Conservation (phyloP, 2,888 invertebrate genomes). For the Dasysyrphus albostriatus region DNA sequence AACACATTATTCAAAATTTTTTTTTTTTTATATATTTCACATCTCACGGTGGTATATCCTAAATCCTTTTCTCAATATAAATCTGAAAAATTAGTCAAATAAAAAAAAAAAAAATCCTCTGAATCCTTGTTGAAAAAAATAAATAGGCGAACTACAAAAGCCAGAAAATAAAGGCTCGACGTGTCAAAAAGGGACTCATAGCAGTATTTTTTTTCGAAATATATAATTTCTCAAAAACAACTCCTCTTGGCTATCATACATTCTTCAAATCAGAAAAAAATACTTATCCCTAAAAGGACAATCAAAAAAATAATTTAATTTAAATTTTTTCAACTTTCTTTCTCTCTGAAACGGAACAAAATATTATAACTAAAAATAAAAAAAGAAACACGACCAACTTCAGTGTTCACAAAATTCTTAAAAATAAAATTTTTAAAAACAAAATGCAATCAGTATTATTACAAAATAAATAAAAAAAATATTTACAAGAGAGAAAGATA, state of each 20-base stretch:
- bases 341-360: constrained; percentile 51
- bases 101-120: not conserved
- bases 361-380: constrained; percentile 28
- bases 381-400: constrained; percentile 73
- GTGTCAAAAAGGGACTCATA: constrained; percentile 42
- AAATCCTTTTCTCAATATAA: constrained; percentile 11
- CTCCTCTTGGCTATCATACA: constrained; percentile 63
- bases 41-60: constrained; percentile 67
- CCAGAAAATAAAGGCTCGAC: constrained; percentile 52
- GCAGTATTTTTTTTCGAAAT: constrained; percentile 1
- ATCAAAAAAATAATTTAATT: constrained; percentile 47
- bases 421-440: not conserved
- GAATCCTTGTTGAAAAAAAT: constrained; percentile 7
- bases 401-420: constrained; percentile 68
- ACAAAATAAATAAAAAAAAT: constrained; percentile 46
- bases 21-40: constrained; percentile 35
- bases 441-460: constrained; percentile 75
- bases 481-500: constrained; percentile 73
- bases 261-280: constrained; percentile 32
- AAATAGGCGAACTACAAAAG: not conserved
- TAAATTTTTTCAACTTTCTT: constrained; percentile 40
- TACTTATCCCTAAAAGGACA: constrained; percentile 38
- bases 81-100: not conserved
- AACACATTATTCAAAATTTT: constrained; percentile 37
- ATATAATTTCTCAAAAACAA: constrained; percentile 27